phyloP scores from a whole-genome alignment of 2,113 vertebrate genomes.

The Nerophis ophidion region DNA sequence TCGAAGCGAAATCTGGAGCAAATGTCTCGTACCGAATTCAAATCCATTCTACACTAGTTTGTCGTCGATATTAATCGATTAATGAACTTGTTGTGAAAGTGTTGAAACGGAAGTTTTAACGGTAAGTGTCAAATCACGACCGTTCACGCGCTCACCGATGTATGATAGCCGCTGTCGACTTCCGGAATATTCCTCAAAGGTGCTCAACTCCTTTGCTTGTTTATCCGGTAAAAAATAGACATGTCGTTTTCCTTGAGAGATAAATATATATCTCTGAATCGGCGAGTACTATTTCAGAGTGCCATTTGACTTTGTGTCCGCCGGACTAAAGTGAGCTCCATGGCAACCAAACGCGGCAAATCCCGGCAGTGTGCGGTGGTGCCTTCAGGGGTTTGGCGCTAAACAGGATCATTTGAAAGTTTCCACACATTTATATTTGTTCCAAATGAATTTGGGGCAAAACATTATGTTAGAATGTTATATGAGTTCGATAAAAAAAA shows the following conservation, averaged over 20 bases:
- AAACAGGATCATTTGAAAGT: background rate
- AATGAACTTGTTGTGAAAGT: background rate
- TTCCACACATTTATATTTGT: background rate
- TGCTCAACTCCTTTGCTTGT: background rate
- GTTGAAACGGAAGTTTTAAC: background rate
- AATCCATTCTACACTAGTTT: too few species aligned
- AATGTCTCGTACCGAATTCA: too few species aligned
- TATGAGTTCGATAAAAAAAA: too few species aligned
- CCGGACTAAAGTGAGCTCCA: constrained; percentile 34
- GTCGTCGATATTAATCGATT: background rate
- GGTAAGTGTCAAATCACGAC: background rate
- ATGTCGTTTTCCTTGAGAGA: too few species aligned
- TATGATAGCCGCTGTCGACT: too few species aligned
- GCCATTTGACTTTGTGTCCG: constrained; percentile 16
- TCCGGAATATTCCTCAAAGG: background rate
- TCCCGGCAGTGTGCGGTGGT: constrained; percentile 12
- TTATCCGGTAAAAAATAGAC: background rate
- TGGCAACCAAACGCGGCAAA: constrained; percentile 59
- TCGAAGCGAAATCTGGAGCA: background rate
- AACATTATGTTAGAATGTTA: too few species aligned
- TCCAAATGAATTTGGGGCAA: too few species aligned
- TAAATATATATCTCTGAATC: too few species aligned
- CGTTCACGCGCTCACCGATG: background rate
- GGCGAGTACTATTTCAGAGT: constrained; percentile 18
- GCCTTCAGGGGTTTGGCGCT: constrained; percentile 20